Conservation (phyloP, 2,797 vertebrate genomes). For the Ctenochaetus hawaiiensis region DNA sequence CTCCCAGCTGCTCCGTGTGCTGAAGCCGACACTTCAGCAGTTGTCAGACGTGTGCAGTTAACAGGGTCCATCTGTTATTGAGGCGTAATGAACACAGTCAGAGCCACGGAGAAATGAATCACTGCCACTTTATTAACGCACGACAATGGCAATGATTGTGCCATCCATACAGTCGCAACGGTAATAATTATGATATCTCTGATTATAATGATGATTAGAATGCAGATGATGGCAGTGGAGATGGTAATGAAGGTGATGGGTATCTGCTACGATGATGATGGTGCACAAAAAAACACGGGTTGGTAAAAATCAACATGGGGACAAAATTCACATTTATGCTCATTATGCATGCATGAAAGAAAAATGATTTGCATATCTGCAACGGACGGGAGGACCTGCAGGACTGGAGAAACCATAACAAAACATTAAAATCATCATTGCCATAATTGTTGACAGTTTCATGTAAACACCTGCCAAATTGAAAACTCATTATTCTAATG, state of each 20-base stretch:
- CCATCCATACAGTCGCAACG: slow-evolving; percentile 56
- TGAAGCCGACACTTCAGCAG: slow-evolving; percentile 80
- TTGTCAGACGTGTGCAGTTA: slow-evolving; percentile 80
- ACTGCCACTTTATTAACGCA: slow-evolving; percentile 76
- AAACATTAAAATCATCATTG: slow-evolving; percentile 57
- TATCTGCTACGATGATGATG: slow-evolving; percentile 62
- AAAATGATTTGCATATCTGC: slow-evolving; percentile 66
- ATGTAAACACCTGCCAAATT: slow-evolving; percentile 80
- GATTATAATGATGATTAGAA: slow-evolving; percentile 81
- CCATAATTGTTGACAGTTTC: slow-evolving; percentile 72
- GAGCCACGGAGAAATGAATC: slow-evolving; percentile 73
- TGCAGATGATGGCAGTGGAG: slow-evolving; percentile 63
- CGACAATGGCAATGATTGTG: slow-evolving; percentile 70
- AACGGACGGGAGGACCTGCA: slow-evolving; percentile 58
- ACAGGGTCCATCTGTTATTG: slow-evolving; percentile 83
- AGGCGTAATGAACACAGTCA: slow-evolving; percentile 78
- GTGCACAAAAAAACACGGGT: slow-evolving; percentile 47
- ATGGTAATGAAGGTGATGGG: slow-evolving; percentile 65
- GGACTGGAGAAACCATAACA: slow-evolving; percentile 54
- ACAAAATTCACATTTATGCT: slow-evolving; percentile 52
- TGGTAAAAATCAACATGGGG: slow-evolving; percentile 58
- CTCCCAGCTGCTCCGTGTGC: slow-evolving; percentile 80
- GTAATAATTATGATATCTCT: slow-evolving; percentile 81
- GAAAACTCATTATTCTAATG: slow-evolving; percentile 85
- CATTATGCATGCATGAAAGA: slow-evolving; percentile 70